Conservation (phyloP, 1,140 invertebrate species). For the Teleogryllus occipitalis region DNA sequence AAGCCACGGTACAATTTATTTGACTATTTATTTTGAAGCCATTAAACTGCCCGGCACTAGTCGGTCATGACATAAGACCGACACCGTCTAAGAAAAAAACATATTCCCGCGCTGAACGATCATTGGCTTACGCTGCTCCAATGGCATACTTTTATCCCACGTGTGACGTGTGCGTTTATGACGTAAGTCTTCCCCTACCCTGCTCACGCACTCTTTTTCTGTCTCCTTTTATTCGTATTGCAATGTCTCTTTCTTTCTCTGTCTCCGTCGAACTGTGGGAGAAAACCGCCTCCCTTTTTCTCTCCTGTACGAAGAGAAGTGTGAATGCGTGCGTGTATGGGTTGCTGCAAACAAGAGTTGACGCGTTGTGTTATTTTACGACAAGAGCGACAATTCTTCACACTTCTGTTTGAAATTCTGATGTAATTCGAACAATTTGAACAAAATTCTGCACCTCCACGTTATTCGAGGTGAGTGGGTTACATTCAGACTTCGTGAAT, state of each 20-base stretch:
- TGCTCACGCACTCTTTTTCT: conserved; percentile 3
- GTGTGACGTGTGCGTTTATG: conserved; percentile 10
- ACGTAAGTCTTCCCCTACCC: conserved; percentile 3
- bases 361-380: too few relatives aligned
- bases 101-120: conserved; percentile 6
- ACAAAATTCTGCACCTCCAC: too few relatives aligned
- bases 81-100: not conserved
- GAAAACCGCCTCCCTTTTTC: not conserved
- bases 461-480: too few relatives aligned
- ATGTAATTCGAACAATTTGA: too few relatives aligned
- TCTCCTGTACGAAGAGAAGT: not conserved
- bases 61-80: too few relatives aligned
- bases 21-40: too few relatives aligned
- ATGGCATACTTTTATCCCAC: not conserved
- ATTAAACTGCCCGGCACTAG: too few relatives aligned
- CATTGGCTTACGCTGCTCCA: not conserved
- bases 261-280: not conserved
- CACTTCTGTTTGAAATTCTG: too few relatives aligned
- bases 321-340: not conserved
- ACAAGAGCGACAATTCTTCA: too few relatives aligned
- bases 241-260: not conserved
- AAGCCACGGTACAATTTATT: too few relatives aligned
- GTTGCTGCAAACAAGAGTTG: too few relatives aligned
- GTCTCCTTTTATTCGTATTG: not conserved
- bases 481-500: too few relatives aligned